Evolutionary conservation across 2,797 vertebrate genomes (phyloP).

Genomic region (Etheostoma perlongum): DNA sequence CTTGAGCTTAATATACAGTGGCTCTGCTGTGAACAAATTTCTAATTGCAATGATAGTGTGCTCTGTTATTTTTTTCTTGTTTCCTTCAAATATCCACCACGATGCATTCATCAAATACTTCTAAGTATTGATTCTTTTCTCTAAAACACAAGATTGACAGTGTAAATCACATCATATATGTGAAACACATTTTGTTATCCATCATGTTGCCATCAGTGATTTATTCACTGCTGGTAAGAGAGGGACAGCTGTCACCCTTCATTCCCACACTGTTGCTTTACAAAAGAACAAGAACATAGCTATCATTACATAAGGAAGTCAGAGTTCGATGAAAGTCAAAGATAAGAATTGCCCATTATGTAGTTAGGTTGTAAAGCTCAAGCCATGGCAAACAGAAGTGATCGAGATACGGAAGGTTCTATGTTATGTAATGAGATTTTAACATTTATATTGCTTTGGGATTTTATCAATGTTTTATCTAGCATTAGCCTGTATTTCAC

Average conservation of each 20-base stretch:
- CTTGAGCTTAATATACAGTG: not conserved
- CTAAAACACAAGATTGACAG: not conserved
- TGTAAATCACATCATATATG: not conserved
- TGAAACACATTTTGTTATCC: slow-evolving; percentile 1
- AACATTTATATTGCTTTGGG: not conserved
- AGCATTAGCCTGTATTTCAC: not conserved
- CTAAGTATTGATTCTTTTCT: not conserved
- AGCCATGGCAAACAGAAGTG: slow-evolving; percentile 1
- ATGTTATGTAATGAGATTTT: not conserved
- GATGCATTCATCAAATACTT: not conserved
- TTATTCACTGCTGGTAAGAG: slow-evolving; percentile 18
- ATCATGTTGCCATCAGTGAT: slow-evolving; percentile 17
- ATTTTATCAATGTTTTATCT: not conserved
- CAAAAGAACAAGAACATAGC: slow-evolving; percentile 44
- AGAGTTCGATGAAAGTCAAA: slow-evolving; percentile 44
- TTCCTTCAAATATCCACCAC: slow-evolving; percentile 8
- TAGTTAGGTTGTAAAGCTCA: not conserved
- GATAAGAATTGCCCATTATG: slow-evolving; percentile 34
- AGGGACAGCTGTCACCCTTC: slow-evolving; percentile 31
- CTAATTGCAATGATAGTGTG: not conserved
- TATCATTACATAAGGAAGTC: slow-evolving; percentile 43
- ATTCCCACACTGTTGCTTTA: slow-evolving; percentile 38
- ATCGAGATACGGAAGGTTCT: not conserved
- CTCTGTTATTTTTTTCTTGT: not conserved
- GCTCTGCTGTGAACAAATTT: not conserved